phyloP scores from a whole-genome alignment of 2,797 vertebrate genomes.

The Orientallactaga sibirica region DNA sequence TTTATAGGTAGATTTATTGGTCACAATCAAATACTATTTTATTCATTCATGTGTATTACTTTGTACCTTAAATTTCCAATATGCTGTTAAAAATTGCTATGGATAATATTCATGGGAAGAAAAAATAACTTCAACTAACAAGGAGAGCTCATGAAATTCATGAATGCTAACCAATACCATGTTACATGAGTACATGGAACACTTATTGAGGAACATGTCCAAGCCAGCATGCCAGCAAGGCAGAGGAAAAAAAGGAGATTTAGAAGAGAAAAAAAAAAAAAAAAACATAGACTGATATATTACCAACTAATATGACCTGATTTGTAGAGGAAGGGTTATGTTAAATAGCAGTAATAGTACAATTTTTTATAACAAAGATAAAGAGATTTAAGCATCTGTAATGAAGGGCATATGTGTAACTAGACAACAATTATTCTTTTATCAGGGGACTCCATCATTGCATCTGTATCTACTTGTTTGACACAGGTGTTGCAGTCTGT shows the following conservation, averaged over 20 bases:
- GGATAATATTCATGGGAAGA: not conserved
- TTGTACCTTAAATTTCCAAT: constrained; percentile 28
- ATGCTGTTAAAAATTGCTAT: constrained; percentile 46
- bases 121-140: constrained; percentile 49
- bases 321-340: not conserved
- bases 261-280: too few species aligned
- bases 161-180: constrained; percentile 64
- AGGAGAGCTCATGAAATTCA: constrained; percentile 56
- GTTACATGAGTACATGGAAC: constrained; percentile 56
- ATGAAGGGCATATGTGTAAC: not conserved
- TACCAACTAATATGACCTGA: not conserved
- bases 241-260: too few species aligned
- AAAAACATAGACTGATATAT: not conserved
- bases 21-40: constrained; percentile 23
- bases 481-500: constrained; percentile 63
- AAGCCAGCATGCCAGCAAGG: not conserved
- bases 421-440: constrained; percentile 38
- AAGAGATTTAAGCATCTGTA: not conserved
- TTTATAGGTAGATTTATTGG: not conserved
- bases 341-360: not conserved
- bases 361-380: not conserved
- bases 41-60: not conserved
- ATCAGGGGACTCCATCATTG: not conserved
- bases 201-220: constrained; percentile 41
- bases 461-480: constrained; percentile 34